A percentile compares a stretch with the other conserved stretches of the same genome.
phyloP scores from a whole-genome alignment of 2,888 invertebrate species.

The Himalopsyche anomala region DNA sequence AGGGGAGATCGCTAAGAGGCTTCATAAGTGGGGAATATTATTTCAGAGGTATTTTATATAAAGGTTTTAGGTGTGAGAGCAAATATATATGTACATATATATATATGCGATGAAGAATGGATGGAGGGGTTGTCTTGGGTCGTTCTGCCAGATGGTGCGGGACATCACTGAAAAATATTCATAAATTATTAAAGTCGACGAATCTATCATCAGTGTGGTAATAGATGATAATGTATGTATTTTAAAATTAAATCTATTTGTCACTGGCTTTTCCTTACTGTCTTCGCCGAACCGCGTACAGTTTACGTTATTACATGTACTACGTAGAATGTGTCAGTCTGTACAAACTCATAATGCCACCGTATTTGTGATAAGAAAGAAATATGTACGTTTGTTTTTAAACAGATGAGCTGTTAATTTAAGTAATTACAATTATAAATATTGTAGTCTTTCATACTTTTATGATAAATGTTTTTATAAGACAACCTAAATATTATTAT shows the following conservation, averaged over 20 bases:
- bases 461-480: no score
- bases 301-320: neutral
- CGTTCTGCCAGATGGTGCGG: constrained; percentile 58
- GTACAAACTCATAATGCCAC: no score
- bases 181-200: constrained; percentile 52
- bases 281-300: neutral
- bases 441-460: no score
- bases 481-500: no score
- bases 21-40: constrained; percentile 56
- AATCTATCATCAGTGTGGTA: constrained; percentile 8
- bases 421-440: no score
- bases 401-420: no score
- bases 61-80: neutral
- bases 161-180: constrained; percentile 60
- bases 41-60: constrained; percentile 53
- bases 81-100: neutral
- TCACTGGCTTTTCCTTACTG: neutral
- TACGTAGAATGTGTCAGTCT: no score
- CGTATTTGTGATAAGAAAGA: no score
- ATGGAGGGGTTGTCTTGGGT: constrained; percentile 52
- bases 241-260: neutral
- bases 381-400: no score
- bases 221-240: neutral
- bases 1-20: constrained; percentile 39
- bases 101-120: constrained; percentile 35